A percentile compares a stretch with the other conserved stretches of the same genome.
These are phyloP conservation scores for Psittacara wagleri DNA, from an alignment of 2,113 vertebrate species.

Conservation along the genomic window DNA sequence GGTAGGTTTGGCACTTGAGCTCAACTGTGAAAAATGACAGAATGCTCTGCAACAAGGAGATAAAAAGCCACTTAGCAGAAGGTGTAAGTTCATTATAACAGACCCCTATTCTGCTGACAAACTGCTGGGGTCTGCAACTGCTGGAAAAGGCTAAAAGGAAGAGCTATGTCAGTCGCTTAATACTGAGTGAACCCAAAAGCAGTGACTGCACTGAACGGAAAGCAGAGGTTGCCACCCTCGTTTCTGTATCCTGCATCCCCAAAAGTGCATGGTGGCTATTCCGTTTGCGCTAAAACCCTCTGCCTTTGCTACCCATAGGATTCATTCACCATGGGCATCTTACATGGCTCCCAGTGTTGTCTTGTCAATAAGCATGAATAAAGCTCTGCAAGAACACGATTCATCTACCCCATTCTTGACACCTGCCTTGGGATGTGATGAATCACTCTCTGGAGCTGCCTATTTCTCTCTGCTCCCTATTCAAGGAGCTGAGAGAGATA, in stretches of 20 bases:
- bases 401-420: background rate
- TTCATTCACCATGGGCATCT: background rate
- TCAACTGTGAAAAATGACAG: background rate
- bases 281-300: background rate
- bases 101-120: background rate
- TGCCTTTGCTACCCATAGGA: background rate
- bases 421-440: background rate
- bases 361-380: background rate
- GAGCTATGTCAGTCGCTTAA: background rate
- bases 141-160: background rate
- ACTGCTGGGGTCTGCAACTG: background rate
- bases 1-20: background rate
- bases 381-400: rapidly evolving
- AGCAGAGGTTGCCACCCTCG: background rate
- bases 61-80: background rate
- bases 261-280: background rate
- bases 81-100: background rate
- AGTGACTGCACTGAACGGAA: background rate
- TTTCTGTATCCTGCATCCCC: background rate
- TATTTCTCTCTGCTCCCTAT: background rate
- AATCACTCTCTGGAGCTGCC: background rate
- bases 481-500: background rate
- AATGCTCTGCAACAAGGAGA: background rate
- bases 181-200: background rate
- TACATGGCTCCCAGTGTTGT: background rate